Conservation (phyloP, 2,113 vertebrate species). For the Opisthocomus hoazin region DNA sequence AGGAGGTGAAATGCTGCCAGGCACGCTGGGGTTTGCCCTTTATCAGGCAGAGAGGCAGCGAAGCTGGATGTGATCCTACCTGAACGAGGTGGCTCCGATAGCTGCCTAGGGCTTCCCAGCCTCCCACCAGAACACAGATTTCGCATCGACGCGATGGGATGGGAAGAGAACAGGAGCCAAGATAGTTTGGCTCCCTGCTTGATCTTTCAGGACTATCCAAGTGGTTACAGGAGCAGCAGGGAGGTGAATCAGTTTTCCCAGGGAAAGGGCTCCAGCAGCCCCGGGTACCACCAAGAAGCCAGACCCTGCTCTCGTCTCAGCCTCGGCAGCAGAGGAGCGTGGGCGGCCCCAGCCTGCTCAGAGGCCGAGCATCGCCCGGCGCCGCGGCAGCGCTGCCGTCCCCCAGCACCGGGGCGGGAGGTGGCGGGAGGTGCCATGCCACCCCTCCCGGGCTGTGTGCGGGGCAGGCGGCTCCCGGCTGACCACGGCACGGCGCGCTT, state of each 20-base stretch:
- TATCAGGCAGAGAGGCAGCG: background rate
- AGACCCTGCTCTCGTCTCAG: background rate
- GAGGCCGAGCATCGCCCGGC: background rate
- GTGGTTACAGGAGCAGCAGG: background rate
- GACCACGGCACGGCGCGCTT: rapidly evolving
- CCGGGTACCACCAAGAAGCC: background rate
- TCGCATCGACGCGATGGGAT: background rate
- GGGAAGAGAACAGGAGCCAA: background rate
- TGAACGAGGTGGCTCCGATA: background rate
- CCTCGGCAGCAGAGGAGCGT: background rate
- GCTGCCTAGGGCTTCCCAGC: background rate
- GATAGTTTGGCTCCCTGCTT: background rate
- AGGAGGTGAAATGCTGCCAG: conserved; percentile 37
- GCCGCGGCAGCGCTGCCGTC: background rate
- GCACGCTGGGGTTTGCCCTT: background rate
- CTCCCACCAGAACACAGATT: background rate
- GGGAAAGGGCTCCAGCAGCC: background rate
- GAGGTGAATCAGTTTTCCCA: background rate
- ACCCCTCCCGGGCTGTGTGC: too few relatives aligned
- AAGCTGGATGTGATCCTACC: conserved; percentile 28
- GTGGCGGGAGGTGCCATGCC: background rate
- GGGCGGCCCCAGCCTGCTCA: rapidly evolving
- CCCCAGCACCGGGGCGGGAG: background rate
- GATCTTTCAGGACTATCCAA: background rate
- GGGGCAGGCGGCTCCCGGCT: background rate